Evolutionary conservation across 2,888 invertebrate species (phyloP), one percentile per base, ranked within the genome.

Genomic region (Orthonychiurus folsomi): DNA sequence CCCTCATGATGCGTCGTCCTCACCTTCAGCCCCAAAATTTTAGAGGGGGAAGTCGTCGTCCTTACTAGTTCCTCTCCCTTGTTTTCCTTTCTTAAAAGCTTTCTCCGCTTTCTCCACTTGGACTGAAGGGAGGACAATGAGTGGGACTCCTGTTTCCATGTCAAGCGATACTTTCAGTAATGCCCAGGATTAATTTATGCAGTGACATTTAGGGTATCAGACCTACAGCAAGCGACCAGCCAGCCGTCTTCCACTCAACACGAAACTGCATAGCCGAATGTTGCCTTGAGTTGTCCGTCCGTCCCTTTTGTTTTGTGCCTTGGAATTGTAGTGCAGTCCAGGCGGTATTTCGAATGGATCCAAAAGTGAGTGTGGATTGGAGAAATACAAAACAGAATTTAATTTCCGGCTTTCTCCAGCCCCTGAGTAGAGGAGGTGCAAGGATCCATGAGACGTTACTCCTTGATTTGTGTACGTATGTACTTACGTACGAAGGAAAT

Each of bases 1-100:
- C 5, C 15, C 37, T 37, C 37, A 9, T n/a, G n/a, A n/a, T n/a
- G n/a, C n/a, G n/a, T n/a, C n/a, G n/a, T n/a, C n/a, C n/a, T n/a
- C n/a, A n/a, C n/a, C n/a, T n/a, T n/a, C n/a, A n/a, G n/a, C n/a
- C 5, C 37, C 15, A 9, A 37, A 37, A 15, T 37, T 37, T 37
- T 15, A 37, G 15, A 37, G 9, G 5, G 37, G 37, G 37, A 37
- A 37, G 5, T 37, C n/a, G n/a, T n/a, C n/a, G n/a, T 37, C 37
- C 15, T 15, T 15, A 37, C 5, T 37, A 15, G 37, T 37, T 9
- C 37, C 37, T 37, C 15, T 37, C 37, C 37, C 37, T 37, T 37
- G 37, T 37, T 37, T 37, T 37, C 37, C 37, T 37, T 37, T 37
- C 37, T 37, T 37, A 37, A 37, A 37, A 37, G 37, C 37, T 37